Percentiles rank a stretch among this genome's conserved stretches.
Evolutionary conservation across 2,888 invertebrate genomes (phyloP).

Genomic region (Glaucopsyche alexis): DNA sequence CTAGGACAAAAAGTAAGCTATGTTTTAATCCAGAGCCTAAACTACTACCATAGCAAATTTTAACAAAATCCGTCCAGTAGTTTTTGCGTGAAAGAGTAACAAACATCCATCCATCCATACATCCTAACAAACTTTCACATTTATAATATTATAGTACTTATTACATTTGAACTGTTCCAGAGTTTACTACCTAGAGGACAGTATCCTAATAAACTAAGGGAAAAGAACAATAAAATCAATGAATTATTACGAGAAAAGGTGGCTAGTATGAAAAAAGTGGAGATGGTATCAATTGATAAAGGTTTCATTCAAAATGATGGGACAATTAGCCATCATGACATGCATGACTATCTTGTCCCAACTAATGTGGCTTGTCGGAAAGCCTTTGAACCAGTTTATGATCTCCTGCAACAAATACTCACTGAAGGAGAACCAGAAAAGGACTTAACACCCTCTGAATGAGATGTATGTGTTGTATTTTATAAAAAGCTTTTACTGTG

Average conservation of each 20-base stretch:
- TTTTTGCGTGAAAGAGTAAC: no score
- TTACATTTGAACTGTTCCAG: constrained; percentile 72
- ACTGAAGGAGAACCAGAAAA: constrained; percentile 87
- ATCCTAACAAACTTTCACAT: no score
- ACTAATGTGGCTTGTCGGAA: constrained; percentile 93
- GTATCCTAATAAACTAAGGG: constrained; percentile 88
- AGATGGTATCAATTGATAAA: constrained; percentile 89
- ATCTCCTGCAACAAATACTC: constrained; percentile 87
- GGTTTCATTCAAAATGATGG: constrained; percentile 89
- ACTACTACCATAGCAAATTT: no score
- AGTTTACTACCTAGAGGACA: constrained; percentile 93
- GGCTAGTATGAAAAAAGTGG: constrained; percentile 83
- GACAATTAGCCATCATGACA: constrained; percentile 92
- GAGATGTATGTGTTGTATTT: constrained; percentile 44
- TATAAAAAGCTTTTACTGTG: constrained; percentile 52
- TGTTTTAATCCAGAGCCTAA: no score
- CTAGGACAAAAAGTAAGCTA: no score
- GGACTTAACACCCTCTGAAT: constrained; percentile 87
- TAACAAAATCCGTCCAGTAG: no score
- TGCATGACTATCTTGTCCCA: constrained; percentile 94
- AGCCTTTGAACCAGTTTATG: constrained; percentile 91
- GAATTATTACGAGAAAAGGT: constrained; percentile 83
- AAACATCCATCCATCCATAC: no score
- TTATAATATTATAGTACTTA: background rate
- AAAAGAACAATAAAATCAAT: constrained; percentile 88